phyloP scores from a whole-genome alignment of 2,888 invertebrate species.

The Drosophila hawaiiensis region DNA sequence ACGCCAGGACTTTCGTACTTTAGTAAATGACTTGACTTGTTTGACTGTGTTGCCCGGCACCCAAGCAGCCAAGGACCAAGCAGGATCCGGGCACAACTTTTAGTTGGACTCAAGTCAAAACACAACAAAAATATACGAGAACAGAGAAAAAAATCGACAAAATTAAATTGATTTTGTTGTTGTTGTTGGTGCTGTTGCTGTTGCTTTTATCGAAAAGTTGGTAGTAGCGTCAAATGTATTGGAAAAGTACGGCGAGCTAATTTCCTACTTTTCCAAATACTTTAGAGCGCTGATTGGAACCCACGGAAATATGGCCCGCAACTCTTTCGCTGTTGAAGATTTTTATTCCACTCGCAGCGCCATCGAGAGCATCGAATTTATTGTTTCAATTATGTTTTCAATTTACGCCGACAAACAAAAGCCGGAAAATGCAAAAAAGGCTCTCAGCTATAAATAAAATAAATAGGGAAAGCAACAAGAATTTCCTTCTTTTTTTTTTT shows the following conservation, averaged over 20 bases:
- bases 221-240: constrained; percentile 48
- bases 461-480: constrained; percentile 73
- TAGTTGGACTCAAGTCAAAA: constrained; percentile 47
- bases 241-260: constrained; percentile 46
- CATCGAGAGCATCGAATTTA: constrained; percentile 62
- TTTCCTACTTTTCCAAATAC: constrained; percentile 34
- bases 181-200: constrained; percentile 7
- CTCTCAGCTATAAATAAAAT: constrained; percentile 78
- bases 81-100: constrained; percentile 51
- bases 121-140: constrained; percentile 3
- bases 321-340: constrained; percentile 58
- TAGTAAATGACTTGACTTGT: constrained; percentile 80
- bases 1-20: constrained; percentile 75
- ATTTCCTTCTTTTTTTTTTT: constrained; percentile 19
- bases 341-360: constrained; percentile 4
- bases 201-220: constrained; percentile 20
- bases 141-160: constrained; percentile 41
- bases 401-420: constrained; percentile 81
- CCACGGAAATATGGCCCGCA: constrained; percentile 23
- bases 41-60: constrained; percentile 64
- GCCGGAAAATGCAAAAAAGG: constrained; percentile 65
- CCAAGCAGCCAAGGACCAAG: constrained; percentile 36
- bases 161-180: constrained; percentile 77
- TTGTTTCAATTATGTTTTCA: constrained; percentile 81
- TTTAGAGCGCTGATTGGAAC: constrained; percentile 26